Evolutionary conservation across 2,888 invertebrate species (phyloP), one percentile per base, ranked within the genome.

Genomic region (Orthosia gracilis): DNA sequence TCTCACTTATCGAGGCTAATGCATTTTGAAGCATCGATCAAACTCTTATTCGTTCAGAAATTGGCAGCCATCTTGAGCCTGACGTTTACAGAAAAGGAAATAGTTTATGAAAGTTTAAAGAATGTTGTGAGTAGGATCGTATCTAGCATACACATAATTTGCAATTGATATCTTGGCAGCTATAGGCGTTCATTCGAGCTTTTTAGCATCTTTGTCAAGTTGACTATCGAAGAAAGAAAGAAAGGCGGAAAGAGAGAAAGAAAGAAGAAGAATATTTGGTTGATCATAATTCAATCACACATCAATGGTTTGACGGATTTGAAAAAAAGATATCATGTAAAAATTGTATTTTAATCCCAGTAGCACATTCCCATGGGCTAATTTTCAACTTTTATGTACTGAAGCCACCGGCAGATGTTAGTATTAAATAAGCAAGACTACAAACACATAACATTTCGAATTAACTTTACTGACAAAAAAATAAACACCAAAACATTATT

Each of bases 21-120:
- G 75, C 65, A 78, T 82, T 78, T 75, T 75, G 71, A 65, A 73
- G 23, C 83, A 82, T 82, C 83, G 66, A 81, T 82, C 83, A 82
- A 69, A 75, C 64, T 52, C 57, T 54, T 70, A 21, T 59, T 82
- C 47, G 17, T 52, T 23, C 17, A 9, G 9, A 45, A 82, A 66
- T 63, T 21, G 50, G 59, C 55, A 17, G 49, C 18, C 50, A 7
- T 50, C 40, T 18, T n/a, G n/a, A 47, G 31, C 23, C 45, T 55
- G 67, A 65, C 57, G 55, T 67, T 40, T 47, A 52, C 13, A n/a
- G 40, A 62, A 79, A 66, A 63, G 13, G 11, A 49, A 70, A 73
- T 61, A n/a, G 52, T 73, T 71, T 50, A 58, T 11, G 26, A 50
- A 50, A 21, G 13, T 31, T 61, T 45, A 21, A 15, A 31, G 17